Evolutionary conservation across 2,888 invertebrate genomes (phyloP), one percentile per base, ranked within the genome.

Genomic region (Microdon myrmicae): DNA sequence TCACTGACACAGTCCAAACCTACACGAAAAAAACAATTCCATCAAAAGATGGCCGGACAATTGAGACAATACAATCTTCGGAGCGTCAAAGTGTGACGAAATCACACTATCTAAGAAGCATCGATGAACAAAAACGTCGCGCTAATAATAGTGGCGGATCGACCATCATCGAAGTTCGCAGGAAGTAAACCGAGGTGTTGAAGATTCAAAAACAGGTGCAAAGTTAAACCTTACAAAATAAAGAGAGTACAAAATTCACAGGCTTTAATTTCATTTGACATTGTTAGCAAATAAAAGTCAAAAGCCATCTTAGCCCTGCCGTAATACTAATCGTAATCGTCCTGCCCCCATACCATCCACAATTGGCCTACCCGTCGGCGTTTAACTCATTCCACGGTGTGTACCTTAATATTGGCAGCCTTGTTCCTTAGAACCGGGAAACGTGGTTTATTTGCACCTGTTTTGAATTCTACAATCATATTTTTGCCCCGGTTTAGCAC

Each of bases 71-170:
- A 34, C 86, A 89, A 73, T 87, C 88, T 1, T 85, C 86, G 48
- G 88, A 89, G 77, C 85, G 85, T 5, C 88, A 87, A 74, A 87
- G 87, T 2, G 83, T 88, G 32, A 88, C 88, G 13, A 87, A 87
- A 86, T 73, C 81, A 60, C 84, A 82, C 71, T 81, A 83, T 70
- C 71, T 82, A 8, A 84, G 85, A 71, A 85, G 85, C 72, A 82
- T 85, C 45, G 85, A 85, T 81, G 83, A 68, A 81, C 83, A 48
- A 70, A 78, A 67, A 79, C 83, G 71, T 49, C 74, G 74, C 31
- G 47, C 41, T 26, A 60, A 54, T 31, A 37, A 31, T 9, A 74
- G 74, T 47, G 75, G 78, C 6, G 84, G 84, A 43, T 83, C 86
- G 41, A 85, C 86, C 28, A 83, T 86, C 41, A 86, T 86, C 51